Base-by-base conservation (phyloP, 2,113 vertebrate genomes). In the Leptobrachium ailaonicum region DNA sequence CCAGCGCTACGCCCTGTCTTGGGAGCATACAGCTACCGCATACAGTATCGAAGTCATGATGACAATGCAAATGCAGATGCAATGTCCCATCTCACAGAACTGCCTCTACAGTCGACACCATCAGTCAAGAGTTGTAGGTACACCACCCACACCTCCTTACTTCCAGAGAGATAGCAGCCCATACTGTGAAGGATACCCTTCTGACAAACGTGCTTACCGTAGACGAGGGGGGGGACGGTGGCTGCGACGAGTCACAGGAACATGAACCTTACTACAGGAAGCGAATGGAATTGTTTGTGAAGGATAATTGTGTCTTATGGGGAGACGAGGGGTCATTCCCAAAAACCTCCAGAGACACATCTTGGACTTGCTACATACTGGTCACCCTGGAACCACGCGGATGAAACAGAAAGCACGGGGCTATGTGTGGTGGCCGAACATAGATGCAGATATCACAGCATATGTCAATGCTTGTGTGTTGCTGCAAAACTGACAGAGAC, bases 361-460 rank as follows among this genome's bases (percentile, higher is more conserved):
- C 56, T 60, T 60, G 56, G 56, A 60, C 56, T 60, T 60, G 56
- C 56, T 60, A 60, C 56, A 60, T 60, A 14, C 10, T 60, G 62
- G 62, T 64, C 32, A 64, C 13, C 45, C 45, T 47, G n/a, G n/a
- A n/a, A n/a, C n/a, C n/a, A n/a, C n/a, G n/a, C n/a, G n/a, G n/a
- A n/a, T n/a, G n/a, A n/a, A n/a, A n/a, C n/a, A n/a, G n/a, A n/a
- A n/a, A n/a, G n/a, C n/a, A n/a, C n/a, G n/a, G n/a, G n/a, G n/a
- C n/a, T n/a, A n/a, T n/a, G n/a, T n/a, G n/a, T n/a, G n/a, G n/a
- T n/a, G n/a, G n/a, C n/a, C n/a, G n/a, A n/a, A n/a, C n/a, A n/a
- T n/a, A n/a, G n/a, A n/a, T n/a, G n/a, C n/a, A n/a, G n/a, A n/a
- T n/a, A n/a, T n/a, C n/a, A n/a, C n/a, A n/a, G n/a, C n/a, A n/a